phyloP scores from a whole-genome alignment of 1,140 invertebrate genomes.

The Leptinotarsa texana region DNA sequence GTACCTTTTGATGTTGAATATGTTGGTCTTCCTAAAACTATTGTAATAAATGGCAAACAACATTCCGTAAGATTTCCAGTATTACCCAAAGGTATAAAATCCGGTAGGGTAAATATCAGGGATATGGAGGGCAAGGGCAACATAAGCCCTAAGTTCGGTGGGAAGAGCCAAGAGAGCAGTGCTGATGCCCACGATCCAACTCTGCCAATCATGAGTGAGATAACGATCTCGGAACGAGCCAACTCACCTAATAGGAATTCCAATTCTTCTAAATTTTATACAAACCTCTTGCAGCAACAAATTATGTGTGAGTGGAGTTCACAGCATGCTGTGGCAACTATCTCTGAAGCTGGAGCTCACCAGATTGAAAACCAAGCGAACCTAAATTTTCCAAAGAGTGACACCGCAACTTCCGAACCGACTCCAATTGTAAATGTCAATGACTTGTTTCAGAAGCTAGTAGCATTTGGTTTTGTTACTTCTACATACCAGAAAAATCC shows the following conservation, averaged over 20 bases:
- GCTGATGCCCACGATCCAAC: conserved; percentile 21
- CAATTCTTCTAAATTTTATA: conserved; percentile 46
- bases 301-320: conserved; percentile 43
- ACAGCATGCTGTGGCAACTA: conserved; percentile 63
- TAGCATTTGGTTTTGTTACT: conserved; percentile 81
- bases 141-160: conserved; percentile 22
- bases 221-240: conserved; percentile 14
- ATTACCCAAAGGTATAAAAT: conserved; percentile 73
- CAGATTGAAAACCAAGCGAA: conserved; percentile 56
- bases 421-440: conserved; percentile 64
- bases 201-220: conserved; percentile 32
- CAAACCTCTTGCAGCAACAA: conserved; percentile 41
- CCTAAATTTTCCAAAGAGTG: conserved; percentile 35
- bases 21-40: conserved; percentile 88
- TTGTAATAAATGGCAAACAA: conserved; percentile 76
- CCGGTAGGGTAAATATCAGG: conserved; percentile 69
- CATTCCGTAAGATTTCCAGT: conserved; percentile 84
- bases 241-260: conserved; percentile 48
- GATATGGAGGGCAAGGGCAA: conserved; percentile 64
- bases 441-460: conserved; percentile 81
- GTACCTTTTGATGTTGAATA: conserved; percentile 83
- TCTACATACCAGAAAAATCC: conserved; percentile 39
- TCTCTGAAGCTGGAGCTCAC: conserved; percentile 61
- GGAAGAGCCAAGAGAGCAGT: conserved; percentile 35
- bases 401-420: conserved; percentile 43